phyloP scores from a whole-genome alignment of 2,888 invertebrate genomes.

The Aproaerema taeniolella region DNA sequence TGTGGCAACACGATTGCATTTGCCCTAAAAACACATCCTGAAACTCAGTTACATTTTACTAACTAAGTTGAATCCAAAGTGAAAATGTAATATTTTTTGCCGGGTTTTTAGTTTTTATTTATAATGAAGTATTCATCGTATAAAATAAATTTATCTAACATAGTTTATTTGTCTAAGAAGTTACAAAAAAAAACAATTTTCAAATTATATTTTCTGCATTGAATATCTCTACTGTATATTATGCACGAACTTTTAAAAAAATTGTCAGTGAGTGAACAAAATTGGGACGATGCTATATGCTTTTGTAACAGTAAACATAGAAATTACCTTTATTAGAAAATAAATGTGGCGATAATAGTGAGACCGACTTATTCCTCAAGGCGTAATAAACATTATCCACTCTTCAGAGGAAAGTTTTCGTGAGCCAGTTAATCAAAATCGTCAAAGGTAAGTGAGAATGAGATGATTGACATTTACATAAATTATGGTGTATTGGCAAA shows the following conservation, averaged over 20 bases:
- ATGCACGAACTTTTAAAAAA: slow-evolving; percentile 44
- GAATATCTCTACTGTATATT: no score
- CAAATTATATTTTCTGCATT: no score
- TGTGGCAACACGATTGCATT: slow-evolving; percentile 14
- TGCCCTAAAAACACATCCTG: slow-evolving; percentile 21
- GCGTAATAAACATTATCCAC: slow-evolving; percentile 42
- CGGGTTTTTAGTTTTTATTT: no score
- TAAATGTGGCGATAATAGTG: slow-evolving; percentile 55
- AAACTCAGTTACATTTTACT: slow-evolving; percentile 4
- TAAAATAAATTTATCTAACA: no score
- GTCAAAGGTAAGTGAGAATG: slow-evolving; percentile 61
- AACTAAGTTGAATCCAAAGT: not conserved
- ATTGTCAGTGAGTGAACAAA: slow-evolving; percentile 47
- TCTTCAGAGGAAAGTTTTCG: slow-evolving; percentile 44
- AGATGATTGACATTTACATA: slow-evolving; percentile 54
- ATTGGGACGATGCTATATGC: slow-evolving; percentile 45
- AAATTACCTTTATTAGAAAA: slow-evolving; percentile 55
- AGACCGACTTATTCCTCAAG: slow-evolving; percentile 36
- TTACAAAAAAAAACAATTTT: no score
- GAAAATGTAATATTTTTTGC: not conserved
- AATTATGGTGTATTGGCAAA: slow-evolving; percentile 48
- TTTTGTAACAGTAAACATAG: slow-evolving; percentile 62
- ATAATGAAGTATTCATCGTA: no score
- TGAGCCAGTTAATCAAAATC: slow-evolving; percentile 49
- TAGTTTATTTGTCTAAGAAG: no score